phyloP scores from a whole-genome alignment of 2,888 invertebrate genomes.

The Ochropleura plecta region DNA sequence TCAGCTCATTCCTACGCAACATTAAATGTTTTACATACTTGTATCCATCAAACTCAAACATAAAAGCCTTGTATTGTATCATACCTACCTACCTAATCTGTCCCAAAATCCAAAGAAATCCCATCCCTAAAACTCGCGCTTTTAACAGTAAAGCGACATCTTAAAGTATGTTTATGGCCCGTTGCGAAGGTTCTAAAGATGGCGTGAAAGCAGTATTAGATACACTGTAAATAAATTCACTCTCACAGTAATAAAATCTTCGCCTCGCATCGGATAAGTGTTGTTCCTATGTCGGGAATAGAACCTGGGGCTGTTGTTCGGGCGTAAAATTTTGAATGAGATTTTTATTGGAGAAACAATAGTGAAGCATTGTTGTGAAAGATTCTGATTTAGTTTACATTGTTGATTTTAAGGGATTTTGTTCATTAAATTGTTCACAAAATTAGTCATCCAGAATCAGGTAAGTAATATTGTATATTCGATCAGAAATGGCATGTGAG shows the following conservation, averaged over 20 bases:
- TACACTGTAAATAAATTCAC: constrained; percentile 75
- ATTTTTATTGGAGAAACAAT: constrained; percentile 51
- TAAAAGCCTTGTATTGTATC: constrained; percentile 23
- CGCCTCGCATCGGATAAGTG: constrained; percentile 54
- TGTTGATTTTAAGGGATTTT: not conserved
- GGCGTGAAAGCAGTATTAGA: constrained; percentile 68
- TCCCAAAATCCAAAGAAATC: constrained; percentile 40
- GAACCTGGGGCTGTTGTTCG: constrained; percentile 25
- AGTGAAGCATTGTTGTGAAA: not conserved
- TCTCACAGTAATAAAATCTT: constrained; percentile 73
- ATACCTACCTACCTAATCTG: constrained; percentile 37
- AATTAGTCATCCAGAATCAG: not conserved
- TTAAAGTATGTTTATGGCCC: constrained; percentile 67
- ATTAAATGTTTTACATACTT: constrained; percentile 1
- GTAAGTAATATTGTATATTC: too few species aligned
- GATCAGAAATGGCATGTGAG: too few species aligned
- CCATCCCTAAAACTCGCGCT: constrained; percentile 42
- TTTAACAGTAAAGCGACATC: constrained; percentile 64
- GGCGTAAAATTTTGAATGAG: constrained; percentile 45
- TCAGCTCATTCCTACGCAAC: too few species aligned
- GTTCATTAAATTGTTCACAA: not conserved
- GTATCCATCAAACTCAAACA: not conserved
- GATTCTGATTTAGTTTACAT: not conserved
- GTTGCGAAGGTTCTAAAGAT: constrained; percentile 60
- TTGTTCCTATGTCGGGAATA: constrained; percentile 44